Evolutionary conservation across 1,140 invertebrate genomes (phyloP), one percentile per base, ranked within the genome.

Genomic region (Diploscapter pachys): DNA sequence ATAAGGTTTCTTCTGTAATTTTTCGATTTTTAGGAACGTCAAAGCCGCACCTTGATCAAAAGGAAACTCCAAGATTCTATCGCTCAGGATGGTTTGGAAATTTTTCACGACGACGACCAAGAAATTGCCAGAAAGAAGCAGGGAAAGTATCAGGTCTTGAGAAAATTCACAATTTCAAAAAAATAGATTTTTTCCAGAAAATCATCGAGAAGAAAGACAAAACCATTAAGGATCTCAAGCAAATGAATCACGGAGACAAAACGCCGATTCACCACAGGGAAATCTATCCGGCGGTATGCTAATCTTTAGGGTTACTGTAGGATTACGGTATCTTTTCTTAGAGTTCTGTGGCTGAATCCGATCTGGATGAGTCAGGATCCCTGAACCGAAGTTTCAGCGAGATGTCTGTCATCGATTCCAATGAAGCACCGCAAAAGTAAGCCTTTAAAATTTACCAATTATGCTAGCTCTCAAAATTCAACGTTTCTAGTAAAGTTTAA

Each of bases 241-340:
- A 66, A 6, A 11, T 9, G 53, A 66, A 4, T 63, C 68, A 4
- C 8, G 31, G 31, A 31, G 72, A 50, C 63, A 51, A 48, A 49
- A 31, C 48, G 56, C 63, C 9, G 72, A 74, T 51, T 11, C 70
- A 51, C 70, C 73, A 13, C 55, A 69, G 50, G 49, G 68, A 6
- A 67, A 74, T 56, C 56, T 59, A 59, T 54, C 49, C 11, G 63
- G 13, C 13, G 68, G 63, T 11, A n/a, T 56, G 2, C 73, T 56
- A 52, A 51, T 62, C 31, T 57, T 56, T 52, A 9, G 57, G 8
- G 59, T 51, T 5, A 61, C 31, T 31, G 31, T 31, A 31, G 31
- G 31, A 31, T 31, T 31, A 31, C 31, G 31, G 31, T 31, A 31
- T 31, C 31, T 31, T 31, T 31, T 31, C 31, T 31, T 31, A 31